Base-by-base conservation (phyloP, 2,797 vertebrate genomes). In the Chelonia mydas region DNA sequence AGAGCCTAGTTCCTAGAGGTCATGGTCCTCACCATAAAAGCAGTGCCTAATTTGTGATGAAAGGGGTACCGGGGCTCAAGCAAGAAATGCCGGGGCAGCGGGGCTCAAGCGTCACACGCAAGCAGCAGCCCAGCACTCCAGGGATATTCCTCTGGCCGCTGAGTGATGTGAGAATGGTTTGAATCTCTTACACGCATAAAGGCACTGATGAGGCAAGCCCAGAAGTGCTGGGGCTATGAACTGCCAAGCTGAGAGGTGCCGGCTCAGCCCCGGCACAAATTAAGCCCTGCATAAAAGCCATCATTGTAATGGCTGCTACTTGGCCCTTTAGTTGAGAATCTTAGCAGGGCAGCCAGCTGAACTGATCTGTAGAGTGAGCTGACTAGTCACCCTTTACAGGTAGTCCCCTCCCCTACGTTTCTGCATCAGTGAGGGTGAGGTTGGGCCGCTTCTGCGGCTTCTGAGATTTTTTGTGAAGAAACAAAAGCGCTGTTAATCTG, bases 11-110 rank as follows among this genome's bases (percentile, higher is more conserved):
- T 92, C 84, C 81, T 86, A 0, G 1, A 28, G 84, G 72, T 68
- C 0, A 0, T 84, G 31, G 37, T 91, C 59, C 47, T 0, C 83
- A 54, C 72, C 4, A 0, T 12, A 45, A 74, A 41, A 49, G 21
- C 37, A 41, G n/a, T 72, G 65, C n/a, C 21, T 2, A 19, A 21
- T 68, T 23, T 37, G 65, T n/a, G 31, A 33, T 65, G 16, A 31
- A 61, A 33, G 57, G 12, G 28, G 2, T 33, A 8, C 3, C 11
- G 3, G 6, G 27, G 28, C 13, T 57, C 27, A 28, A 12, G 57
- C 28, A 37, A 68, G n/a, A 11, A n/a, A 2, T 68, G n/a, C 33
- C 2, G 5, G 65, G 33, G 5, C 65, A 59, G 28, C 28, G 6
- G 57, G 13, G 28, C 28, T 5, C 57, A 31, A 59, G 28, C 28